Conservation (phyloP, 1,140 invertebrate species). For the Drosophila yakuba region DNA sequence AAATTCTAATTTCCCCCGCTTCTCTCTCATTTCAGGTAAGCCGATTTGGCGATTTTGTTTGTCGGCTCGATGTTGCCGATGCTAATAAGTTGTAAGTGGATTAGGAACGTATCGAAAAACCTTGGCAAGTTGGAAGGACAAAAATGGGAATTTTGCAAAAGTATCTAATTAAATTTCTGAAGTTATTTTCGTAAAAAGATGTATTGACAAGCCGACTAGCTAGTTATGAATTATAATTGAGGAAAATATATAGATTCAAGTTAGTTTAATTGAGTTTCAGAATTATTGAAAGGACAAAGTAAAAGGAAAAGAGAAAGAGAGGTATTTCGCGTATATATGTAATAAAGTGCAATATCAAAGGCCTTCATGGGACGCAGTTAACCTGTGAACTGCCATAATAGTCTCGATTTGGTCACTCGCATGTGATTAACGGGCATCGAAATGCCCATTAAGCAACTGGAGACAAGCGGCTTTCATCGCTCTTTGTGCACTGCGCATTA, state of each 20-base stretch:
- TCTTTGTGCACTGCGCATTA: conserved; percentile 25
- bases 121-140: conserved; percentile 1
- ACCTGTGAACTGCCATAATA: conserved; percentile 12
- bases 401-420: conserved; percentile 30
- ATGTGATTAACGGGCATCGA: conserved; percentile 12
- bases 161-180: not conserved
- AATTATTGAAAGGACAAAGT: too few relatives aligned
- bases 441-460: conserved; percentile 31
- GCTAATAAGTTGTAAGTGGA: conserved; percentile 46
- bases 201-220: too few relatives aligned
- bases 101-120: conserved; percentile 26
- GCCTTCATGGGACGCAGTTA: not conserved
- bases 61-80: conserved; percentile 32
- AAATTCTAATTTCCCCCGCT: conserved; percentile 48
- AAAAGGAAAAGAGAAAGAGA: too few relatives aligned
- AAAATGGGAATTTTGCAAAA: conserved; percentile 6
- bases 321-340: too few relatives aligned
- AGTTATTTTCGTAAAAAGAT: not conserved
- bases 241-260: too few relatives aligned
- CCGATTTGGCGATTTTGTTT: conserved; percentile 58
- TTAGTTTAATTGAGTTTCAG: too few relatives aligned
- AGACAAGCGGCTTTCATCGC: conserved; percentile 19
- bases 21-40: conserved; percentile 73
- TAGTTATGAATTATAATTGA: too few relatives aligned
- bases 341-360: not conserved